Percentiles rank a stretch among this genome's conserved stretches.
Evolutionary conservation across 2,797 vertebrate genomes (phyloP).

Genomic region (Chromobotia macracanthus): DNA sequence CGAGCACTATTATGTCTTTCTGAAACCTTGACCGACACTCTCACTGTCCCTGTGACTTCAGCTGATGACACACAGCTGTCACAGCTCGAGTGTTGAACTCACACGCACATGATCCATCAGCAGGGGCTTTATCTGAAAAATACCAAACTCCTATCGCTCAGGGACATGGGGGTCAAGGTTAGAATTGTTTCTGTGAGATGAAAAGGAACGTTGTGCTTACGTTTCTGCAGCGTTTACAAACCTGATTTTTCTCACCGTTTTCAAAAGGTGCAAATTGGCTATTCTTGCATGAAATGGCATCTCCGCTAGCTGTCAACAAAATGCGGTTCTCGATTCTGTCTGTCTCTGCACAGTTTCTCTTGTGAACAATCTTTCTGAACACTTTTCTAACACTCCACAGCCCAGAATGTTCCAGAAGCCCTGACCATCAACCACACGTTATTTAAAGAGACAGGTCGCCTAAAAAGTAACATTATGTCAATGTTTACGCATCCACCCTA

Average conservation of each 20-base stretch:
- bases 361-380: too few species aligned
- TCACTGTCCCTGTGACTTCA: slow-evolving; percentile 22
- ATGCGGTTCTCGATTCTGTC: too few species aligned
- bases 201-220: too few species aligned
- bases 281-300: too few species aligned
- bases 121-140: slow-evolving; percentile 5
- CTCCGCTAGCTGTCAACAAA: too few species aligned
- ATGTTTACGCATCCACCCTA: too few species aligned
- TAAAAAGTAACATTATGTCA: not conserved
- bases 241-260: not conserved
- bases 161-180: slow-evolving; percentile 17
- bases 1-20: slow-evolving; percentile 21
- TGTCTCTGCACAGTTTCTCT: too few species aligned
- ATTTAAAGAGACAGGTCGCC: not conserved
- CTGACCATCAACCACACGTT: too few species aligned
- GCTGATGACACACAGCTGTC: slow-evolving; percentile 32
- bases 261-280: not conserved
- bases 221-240: not conserved
- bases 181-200: not conserved
- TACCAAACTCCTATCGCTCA: not conserved
- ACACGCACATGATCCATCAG: not conserved
- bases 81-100: slow-evolving; percentile 5
- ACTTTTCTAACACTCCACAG: not conserved
- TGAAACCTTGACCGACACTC: slow-evolving; percentile 31
- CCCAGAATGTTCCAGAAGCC: too few species aligned